Conservation (phyloP, 30 jellyfish, hydroid and myxozoan species). For the Pseudorhiza aurosa region DNA sequence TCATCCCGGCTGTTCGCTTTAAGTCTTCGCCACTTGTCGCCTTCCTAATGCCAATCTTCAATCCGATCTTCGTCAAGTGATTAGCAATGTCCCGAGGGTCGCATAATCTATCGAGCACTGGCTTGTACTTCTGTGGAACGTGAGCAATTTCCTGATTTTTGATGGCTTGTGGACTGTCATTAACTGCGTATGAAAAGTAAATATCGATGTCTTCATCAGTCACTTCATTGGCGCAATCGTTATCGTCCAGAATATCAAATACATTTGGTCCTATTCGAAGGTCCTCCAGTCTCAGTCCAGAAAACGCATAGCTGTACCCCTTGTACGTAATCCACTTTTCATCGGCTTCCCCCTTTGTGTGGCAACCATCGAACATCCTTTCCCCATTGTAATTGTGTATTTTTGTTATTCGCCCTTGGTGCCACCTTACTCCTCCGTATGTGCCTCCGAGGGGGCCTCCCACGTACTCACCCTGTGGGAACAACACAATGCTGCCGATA, state of each 20-base stretch:
- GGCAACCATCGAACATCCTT: constrained; percentile 63
- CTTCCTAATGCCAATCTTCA: constrained; percentile 44
- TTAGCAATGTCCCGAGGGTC: constrained; percentile 58
- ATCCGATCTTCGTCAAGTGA: constrained; percentile 41
- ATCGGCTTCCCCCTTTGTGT: constrained; percentile 72
- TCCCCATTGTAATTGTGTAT: constrained; percentile 37
- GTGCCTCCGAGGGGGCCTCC: constrained; percentile 39
- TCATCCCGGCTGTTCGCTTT: constrained; percentile 31
- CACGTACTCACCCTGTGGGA: constrained; percentile 61
- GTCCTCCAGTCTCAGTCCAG: constrained; percentile 35
- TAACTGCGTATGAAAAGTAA: constrained; percentile 37
- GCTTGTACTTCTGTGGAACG: constrained; percentile 7
- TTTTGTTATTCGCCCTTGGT: constrained; percentile 58
- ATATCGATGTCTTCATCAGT: constrained; percentile 39
- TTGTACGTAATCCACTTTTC: constrained; percentile 66
- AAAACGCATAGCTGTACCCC: constrained; percentile 36
- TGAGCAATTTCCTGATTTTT: constrained; percentile 20
- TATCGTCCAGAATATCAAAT: constrained; percentile 66
- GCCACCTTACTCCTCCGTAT: constrained; percentile 73
- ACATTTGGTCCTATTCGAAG: constrained; percentile 79
- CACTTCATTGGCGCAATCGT: background rate
- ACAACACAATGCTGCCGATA: constrained; percentile 68
- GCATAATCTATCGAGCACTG: constrained; percentile 31
- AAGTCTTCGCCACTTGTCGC: constrained; percentile 20
- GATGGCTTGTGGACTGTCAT: constrained; percentile 60